Conservation (phyloP, 2,888 invertebrate genomes). For the Helobdella robusta region DNA sequence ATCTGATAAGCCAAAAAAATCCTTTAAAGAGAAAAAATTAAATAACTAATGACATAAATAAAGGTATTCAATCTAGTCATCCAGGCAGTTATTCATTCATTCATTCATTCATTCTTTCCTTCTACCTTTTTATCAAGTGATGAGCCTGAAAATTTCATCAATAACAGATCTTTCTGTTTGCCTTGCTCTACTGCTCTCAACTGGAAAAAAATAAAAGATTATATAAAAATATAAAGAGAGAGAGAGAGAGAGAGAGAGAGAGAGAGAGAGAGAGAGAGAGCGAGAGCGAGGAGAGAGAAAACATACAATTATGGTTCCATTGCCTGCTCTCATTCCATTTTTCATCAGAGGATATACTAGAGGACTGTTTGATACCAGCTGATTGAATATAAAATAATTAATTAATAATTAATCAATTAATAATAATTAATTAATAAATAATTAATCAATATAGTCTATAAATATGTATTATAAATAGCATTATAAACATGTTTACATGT, state of each 20-base stretch:
- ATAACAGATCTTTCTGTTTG: slow-evolving; percentile 40
- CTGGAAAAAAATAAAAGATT: slow-evolving; percentile 34
- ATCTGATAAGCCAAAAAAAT: slow-evolving; percentile 47
- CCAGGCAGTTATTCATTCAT: no score
- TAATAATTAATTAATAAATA: neutral
- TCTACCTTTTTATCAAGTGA: slow-evolving; percentile 47
- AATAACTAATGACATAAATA: no score
- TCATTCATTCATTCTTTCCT: neutral
- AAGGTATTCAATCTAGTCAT: no score
- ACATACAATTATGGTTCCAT: slow-evolving; percentile 37
- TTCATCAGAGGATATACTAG: slow-evolving; percentile 39
- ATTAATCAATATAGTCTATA: neutral
- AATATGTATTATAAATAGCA: neutral
- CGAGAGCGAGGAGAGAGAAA: slow-evolving; percentile 26
- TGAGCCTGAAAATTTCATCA: slow-evolving; percentile 41
- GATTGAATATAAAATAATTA: slow-evolving; percentile 20
- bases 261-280: neutral
- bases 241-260: neutral
- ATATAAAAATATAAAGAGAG: neutral
- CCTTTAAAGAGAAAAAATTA: no score
- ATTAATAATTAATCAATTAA: neutral
- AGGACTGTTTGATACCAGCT: slow-evolving; percentile 44
- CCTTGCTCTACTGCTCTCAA: slow-evolving; percentile 43
- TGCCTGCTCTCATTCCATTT: slow-evolving; percentile 39
- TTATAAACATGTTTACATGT: neutral